Conservation (phyloP, 2,113 vertebrate species). For the Capreolus pygargus region DNA sequence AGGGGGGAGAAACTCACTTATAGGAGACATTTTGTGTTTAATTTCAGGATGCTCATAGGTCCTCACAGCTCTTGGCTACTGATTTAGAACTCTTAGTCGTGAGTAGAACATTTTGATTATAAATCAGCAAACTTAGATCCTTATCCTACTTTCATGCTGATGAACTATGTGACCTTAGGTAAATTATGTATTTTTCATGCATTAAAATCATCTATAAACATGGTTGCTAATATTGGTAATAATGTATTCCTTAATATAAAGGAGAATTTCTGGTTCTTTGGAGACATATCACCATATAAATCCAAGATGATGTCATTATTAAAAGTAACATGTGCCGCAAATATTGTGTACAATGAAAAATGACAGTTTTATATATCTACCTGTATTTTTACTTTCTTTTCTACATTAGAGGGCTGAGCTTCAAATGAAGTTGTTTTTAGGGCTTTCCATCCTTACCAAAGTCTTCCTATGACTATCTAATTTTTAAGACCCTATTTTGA, state of each 20-base stretch:
- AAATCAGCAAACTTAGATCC: slow-evolving; percentile 32
- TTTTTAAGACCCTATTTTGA: not conserved
- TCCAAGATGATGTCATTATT: not conserved
- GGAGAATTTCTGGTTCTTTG: not conserved
- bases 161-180: slow-evolving; percentile 14
- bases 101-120: slow-evolving; percentile 3
- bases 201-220: slow-evolving; percentile 37
- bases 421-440: not conserved
- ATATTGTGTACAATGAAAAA: not conserved
- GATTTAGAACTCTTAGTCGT: slow-evolving; percentile 45
- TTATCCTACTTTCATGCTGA: slow-evolving; percentile 5
- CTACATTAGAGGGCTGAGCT: not conserved
- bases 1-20: not conserved
- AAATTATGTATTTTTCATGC: slow-evolving; percentile 37
- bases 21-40: slow-evolving; percentile 18
- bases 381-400: not conserved
- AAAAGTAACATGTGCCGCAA: not conserved
- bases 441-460: not conserved
- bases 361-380: not conserved
- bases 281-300: not conserved
- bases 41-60: slow-evolving; percentile 45
- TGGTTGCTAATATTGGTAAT: not conserved
- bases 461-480: not conserved
- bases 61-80: not conserved
- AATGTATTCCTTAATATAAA: not conserved